A percentile compares a stretch with the other conserved stretches of the same genome.
phyloP scores from a whole-genome alignment of 2,888 invertebrate species.

The Cephus pulcher region DNA sequence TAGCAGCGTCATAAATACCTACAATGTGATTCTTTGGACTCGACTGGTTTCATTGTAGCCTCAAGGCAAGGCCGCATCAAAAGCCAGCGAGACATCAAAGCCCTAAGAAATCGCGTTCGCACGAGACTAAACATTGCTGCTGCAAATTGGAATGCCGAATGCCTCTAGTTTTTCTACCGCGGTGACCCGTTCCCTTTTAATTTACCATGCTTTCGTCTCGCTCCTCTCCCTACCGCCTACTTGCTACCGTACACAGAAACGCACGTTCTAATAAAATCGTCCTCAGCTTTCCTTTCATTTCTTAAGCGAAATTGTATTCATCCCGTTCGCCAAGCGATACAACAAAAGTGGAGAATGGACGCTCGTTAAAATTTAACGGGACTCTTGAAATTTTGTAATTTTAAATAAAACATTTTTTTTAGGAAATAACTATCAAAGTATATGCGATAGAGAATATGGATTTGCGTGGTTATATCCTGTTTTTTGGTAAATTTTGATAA shows the following conservation, averaged over 20 bases:
- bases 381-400: not conserved
- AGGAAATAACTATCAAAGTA: not conserved
- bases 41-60: not conserved
- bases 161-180: not conserved
- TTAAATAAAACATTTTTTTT: not conserved
- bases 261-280: not conserved
- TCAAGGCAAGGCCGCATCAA: not conserved
- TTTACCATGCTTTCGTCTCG: not conserved
- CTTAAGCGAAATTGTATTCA: not conserved
- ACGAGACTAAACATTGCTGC: not conserved
- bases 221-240: not conserved
- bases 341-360: not conserved
- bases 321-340: not conserved
- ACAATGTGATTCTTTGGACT: not conserved
- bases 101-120: not conserved
- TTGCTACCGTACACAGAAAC: not conserved
- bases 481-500: too few species aligned
- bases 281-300: not conserved
- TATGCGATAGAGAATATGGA: not conserved
- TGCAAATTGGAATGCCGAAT: not conserved
- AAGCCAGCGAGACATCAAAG: not conserved
- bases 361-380: slow-evolving; percentile 4
- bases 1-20: not conserved
- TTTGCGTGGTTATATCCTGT: not conserved
- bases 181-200: not conserved